These are phyloP conservation scores for Lypha dubia DNA, from an alignment of 2,888 invertebrate genomes.

Conservation along the genomic window DNA sequence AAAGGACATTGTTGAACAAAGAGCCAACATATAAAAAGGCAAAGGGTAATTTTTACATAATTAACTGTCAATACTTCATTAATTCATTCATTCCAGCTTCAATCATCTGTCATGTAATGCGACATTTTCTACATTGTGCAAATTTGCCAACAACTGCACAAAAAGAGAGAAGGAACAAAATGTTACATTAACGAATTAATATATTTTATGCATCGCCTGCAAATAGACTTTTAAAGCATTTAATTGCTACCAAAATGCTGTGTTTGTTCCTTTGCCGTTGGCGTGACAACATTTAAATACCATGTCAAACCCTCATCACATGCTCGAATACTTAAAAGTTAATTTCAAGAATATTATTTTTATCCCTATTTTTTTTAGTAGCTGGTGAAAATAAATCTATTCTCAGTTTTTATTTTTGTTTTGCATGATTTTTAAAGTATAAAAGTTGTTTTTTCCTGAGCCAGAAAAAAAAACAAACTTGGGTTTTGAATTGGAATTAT, in stretches of 20 bases:
- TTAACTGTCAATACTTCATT: neutral
- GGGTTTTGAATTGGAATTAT: neutral
- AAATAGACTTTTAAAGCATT: neutral
- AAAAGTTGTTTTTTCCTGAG: neutral
- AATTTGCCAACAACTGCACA: no score
- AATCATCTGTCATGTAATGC: neutral
- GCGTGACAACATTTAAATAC: neutral
- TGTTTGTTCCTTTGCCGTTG: neutral
- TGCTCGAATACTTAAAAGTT: neutral
- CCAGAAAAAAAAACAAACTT: neutral
- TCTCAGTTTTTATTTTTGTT: neutral
- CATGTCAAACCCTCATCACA: slow-evolving; percentile 17
- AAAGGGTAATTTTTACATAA: no score
- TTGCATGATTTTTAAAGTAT: neutral
- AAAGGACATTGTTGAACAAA: no score
- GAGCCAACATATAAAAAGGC: no score
- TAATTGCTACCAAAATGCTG: neutral
- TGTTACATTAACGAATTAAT: neutral
- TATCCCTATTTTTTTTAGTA: neutral
- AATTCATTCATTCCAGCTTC: neutral
- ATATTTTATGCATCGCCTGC: neutral
- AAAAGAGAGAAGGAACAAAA: neutral
- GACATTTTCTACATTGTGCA: no score
- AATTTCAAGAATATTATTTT: neutral
- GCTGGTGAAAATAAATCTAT: neutral